These are phyloP conservation scores for Sebastiscus tertius DNA, from an alignment of 2,797 vertebrate species.

Conservation along the genomic window DNA sequence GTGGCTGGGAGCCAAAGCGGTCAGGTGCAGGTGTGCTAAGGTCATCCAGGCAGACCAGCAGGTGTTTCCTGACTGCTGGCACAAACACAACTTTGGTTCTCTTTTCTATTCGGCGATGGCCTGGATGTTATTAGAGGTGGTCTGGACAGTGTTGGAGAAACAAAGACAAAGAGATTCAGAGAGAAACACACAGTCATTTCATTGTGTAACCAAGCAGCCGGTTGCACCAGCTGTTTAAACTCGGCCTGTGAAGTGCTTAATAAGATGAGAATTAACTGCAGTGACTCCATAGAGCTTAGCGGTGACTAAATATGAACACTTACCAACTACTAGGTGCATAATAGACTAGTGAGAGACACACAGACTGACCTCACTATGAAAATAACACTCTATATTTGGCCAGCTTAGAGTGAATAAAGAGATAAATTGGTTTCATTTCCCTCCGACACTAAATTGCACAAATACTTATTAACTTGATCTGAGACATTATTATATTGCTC, in stretches of 20 bases:
- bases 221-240: conserved; percentile 9
- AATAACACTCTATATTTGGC: background rate
- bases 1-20: conserved; percentile 85
- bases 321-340: background rate
- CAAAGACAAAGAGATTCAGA: background rate
- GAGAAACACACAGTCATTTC: background rate
- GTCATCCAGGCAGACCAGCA: conserved; percentile 87
- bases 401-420: background rate
- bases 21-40: conserved; percentile 85
- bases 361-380: background rate
- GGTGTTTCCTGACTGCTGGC: conserved; percentile 82
- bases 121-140: conserved; percentile 84
- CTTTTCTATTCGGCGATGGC: conserved; percentile 84
- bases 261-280: background rate
- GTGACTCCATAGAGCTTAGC: background rate
- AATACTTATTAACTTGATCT: background rate
- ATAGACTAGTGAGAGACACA: background rate
- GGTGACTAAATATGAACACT: background rate
- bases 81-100: conserved; percentile 84
- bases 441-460: background rate
- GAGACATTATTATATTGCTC: background rate
- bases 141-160: conserved; percentile 60
- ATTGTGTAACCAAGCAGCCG: background rate
- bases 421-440: background rate
- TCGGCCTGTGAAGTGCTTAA: background rate